phyloP scores from a whole-genome alignment of 2,113 vertebrate genomes.

The Thamnaconus septentrionalis region DNA sequence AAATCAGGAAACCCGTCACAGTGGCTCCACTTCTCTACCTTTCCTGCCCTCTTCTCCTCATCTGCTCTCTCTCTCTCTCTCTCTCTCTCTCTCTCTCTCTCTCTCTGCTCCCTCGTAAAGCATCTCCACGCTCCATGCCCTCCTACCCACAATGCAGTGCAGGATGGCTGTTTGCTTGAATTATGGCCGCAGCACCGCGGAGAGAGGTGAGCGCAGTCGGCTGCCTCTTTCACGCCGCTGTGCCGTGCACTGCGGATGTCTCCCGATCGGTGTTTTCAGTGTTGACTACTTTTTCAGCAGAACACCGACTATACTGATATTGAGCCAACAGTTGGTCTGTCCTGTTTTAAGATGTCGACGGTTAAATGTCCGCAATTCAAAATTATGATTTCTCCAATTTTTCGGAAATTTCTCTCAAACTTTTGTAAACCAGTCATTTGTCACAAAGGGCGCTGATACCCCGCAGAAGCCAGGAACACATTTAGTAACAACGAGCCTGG shows the following conservation, averaged over 20 bases:
- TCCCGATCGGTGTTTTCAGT: slow-evolving; percentile 35
- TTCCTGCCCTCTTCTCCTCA: neutral
- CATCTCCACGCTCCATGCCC: slow-evolving; percentile 64
- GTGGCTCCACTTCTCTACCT: neutral
- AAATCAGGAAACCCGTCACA: neutral
- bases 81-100: slow-evolving; percentile 41
- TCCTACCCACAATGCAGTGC: slow-evolving; percentile 70
- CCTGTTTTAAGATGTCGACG: no score
- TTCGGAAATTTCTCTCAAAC: no score
- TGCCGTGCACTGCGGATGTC: slow-evolving; percentile 34
- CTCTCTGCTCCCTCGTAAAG: slow-evolving; percentile 60
- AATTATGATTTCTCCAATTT: no score
- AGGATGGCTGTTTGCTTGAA: slow-evolving; percentile 62
- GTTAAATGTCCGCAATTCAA: no score
- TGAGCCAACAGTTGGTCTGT: no score
- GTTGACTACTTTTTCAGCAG: no score
- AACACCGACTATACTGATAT: no score
- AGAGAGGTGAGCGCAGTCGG: slow-evolving; percentile 56
- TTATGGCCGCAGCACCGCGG: slow-evolving; percentile 59
- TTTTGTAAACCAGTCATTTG: no score
- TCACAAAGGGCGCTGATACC: no score
- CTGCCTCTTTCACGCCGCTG: slow-evolving; percentile 12
- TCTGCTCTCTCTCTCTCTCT: slow-evolving; percentile 26
- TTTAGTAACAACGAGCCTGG: no score
- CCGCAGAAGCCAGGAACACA: no score